Base-by-base conservation (phyloP, 1,140 invertebrate genomes). In the Sarcophaga bullata region DNA sequence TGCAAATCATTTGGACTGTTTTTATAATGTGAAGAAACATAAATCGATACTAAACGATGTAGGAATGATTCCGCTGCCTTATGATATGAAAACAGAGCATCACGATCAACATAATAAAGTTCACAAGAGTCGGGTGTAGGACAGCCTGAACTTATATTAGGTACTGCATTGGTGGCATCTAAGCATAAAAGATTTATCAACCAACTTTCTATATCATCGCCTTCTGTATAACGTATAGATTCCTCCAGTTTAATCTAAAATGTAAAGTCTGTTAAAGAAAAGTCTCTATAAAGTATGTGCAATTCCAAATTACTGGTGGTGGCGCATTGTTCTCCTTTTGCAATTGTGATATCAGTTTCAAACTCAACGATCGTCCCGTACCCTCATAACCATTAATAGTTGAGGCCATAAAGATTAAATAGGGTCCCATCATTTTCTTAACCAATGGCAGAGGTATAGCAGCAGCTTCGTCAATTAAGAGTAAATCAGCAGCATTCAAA, bases 331-430 rank as follows among this genome's bases (percentile, higher is more conserved):
- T 92, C 47, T 92, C 91, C 47, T 90, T 92, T 81, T 93, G 92
- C 82, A 99, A 91, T 87, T 99, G 97, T 84, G 98, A 94, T 17
- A 99, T 93, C 3, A 99, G 91, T 92, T 99, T 99, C 13, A 99
- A 91, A 0, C 98, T 99, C 6, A 99, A 91, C 3, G 98, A 99
- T 25, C 98, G 92, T 0, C 98, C 98, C 0, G 99, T 99, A 80
- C 99, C 99, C 93, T 99, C 99, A 91, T 99, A 99, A 87, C 98
- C 98, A 89, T 98, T 98, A 49, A 99, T 97, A 0, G 99, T 99
- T 0, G 98, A 99, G 0, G 99, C 95, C 87, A 99, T 93, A 88
- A 99, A 98, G 6, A 98, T 96, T 52, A 99, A 91, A 88, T 99
- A 99, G 1, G 98, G 97, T 0, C 97, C 97, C 80, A 97, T 92